These are phyloP conservation scores for Podiceps cristatus DNA, from an alignment of 2,113 vertebrate genomes.

Conservation along the genomic window DNA sequence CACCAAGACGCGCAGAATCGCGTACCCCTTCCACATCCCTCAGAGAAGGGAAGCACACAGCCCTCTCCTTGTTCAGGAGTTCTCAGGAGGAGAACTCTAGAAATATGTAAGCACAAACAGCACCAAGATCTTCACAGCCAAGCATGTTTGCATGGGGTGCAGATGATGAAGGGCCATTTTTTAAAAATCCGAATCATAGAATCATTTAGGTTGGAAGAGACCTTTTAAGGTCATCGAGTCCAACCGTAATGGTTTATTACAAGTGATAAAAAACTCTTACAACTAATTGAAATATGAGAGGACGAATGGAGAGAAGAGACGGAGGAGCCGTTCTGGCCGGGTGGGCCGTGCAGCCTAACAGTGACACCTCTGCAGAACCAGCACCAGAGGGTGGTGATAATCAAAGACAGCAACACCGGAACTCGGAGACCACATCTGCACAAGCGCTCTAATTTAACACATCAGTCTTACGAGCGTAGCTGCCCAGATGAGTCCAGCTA, in stretches of 20 bases:
- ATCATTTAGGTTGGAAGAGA: too few relatives aligned
- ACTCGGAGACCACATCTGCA: neutral
- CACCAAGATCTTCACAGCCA: neutral
- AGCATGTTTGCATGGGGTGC: too few relatives aligned
- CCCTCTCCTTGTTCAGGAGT: neutral
- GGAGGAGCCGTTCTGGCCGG: neutral
- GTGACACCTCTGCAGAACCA: neutral
- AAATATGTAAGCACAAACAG: fast-evolving
- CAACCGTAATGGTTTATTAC: neutral
- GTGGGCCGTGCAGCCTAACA: neutral
- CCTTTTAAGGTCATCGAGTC: too few relatives aligned
- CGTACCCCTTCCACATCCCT: neutral
- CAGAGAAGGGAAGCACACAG: neutral
- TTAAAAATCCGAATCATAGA: neutral
- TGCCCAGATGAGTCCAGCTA: neutral
- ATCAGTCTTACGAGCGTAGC: neutral
- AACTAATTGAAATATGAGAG: neutral
- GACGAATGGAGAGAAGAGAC: neutral
- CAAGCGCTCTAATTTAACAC: neutral
- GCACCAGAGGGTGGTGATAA: neutral
- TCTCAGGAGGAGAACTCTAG: neutral
- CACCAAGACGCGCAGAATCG: fast-evolving
- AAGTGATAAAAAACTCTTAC: neutral
- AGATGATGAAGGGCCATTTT: neutral
- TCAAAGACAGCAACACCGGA: neutral